phyloP scores from a whole-genome alignment of 2,797 vertebrate genomes.

The Salarias fasciatus region DNA sequence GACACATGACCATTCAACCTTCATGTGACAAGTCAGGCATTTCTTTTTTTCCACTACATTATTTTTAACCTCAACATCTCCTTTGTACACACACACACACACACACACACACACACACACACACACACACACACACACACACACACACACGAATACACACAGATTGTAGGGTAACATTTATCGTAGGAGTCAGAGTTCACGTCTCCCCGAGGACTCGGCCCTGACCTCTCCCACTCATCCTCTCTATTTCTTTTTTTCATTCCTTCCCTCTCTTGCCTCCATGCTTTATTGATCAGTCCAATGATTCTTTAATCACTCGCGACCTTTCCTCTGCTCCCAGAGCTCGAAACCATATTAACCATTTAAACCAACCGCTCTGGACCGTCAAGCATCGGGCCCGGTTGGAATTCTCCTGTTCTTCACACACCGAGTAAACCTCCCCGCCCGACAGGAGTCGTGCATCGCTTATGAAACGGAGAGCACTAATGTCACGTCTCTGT shows the following conservation, averaged over 20 bases:
- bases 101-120: too few species aligned
- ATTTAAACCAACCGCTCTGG: conserved; percentile 44
- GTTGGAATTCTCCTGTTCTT: conserved; percentile 6
- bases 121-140: too few species aligned
- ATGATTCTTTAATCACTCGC: conserved; percentile 59
- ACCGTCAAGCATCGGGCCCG: not conserved
- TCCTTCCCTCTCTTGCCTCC: conserved; percentile 1
- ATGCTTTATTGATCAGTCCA: conserved; percentile 65
- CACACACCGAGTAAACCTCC: not conserved
- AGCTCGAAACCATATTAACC: conserved; percentile 36
- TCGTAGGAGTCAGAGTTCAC: conserved; percentile 32
- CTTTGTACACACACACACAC: not conserved
- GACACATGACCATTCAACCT: not conserved
- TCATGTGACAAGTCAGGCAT: conserved; percentile 5
- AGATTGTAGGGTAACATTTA: conserved; percentile 2
- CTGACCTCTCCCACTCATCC: conserved; percentile 30
- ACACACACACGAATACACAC: too few species aligned
- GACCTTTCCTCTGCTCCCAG: conserved; percentile 34
- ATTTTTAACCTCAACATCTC: not conserved
- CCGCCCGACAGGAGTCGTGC: not conserved
- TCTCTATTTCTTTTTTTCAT: conserved; percentile 13
- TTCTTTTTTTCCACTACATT: not conserved
- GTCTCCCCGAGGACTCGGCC: conserved; percentile 23
- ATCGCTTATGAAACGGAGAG: not conserved
- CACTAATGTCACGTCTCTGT: too few species aligned